A percentile compares a stretch with the other conserved stretches of the same genome.
phyloP scores from a whole-genome alignment of 1,140 invertebrate species.

The Stenopsyche tienmushanensis region DNA sequence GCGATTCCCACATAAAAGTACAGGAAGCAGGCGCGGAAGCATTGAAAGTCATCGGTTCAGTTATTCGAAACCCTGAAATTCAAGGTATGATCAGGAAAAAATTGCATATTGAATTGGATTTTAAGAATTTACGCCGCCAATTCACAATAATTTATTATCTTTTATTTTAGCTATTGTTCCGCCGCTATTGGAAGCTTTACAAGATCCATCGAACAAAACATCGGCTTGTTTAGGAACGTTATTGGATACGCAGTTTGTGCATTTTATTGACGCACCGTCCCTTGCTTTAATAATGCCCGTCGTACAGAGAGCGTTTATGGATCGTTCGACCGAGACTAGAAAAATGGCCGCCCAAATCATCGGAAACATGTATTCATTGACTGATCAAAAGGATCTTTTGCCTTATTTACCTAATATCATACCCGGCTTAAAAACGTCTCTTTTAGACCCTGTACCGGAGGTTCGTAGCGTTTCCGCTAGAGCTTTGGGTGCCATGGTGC shows the following conservation, averaged over 20 bases:
- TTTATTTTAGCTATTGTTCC: constrained; percentile 78
- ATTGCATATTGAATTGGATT: not conserved
- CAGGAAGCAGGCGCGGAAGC: constrained; percentile 95
- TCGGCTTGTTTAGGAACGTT: constrained; percentile 88
- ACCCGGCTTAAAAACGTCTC: constrained; percentile 92
- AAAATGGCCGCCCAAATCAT: constrained; percentile 99
- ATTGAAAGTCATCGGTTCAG: constrained; percentile 93
- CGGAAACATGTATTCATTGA: constrained; percentile 99
- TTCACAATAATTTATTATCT: constrained; percentile 8
- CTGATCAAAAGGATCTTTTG: constrained; percentile 96
- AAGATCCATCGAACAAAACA: constrained; percentile 96
- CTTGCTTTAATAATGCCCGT: constrained; percentile 99
- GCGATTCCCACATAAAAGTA: constrained; percentile 98
- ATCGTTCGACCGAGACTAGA: constrained; percentile 94
- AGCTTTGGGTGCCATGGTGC: constrained; percentile 95
- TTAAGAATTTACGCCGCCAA: not conserved
- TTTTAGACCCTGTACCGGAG: constrained; percentile 97
- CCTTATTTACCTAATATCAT: constrained; percentile 97
- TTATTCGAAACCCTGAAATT: constrained; percentile 98
- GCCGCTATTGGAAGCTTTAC: constrained; percentile 86
- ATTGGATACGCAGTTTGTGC: constrained; percentile 97
- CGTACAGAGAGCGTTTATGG: constrained; percentile 94
- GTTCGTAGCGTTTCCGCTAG: constrained; percentile 89
- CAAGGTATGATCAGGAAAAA: constrained; percentile 62
- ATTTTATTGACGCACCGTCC: constrained; percentile 98